These are phyloP conservation scores for Myiotriccus ornatus DNA, from an alignment of 2,797 vertebrate genomes.

Conservation along the genomic window DNA sequence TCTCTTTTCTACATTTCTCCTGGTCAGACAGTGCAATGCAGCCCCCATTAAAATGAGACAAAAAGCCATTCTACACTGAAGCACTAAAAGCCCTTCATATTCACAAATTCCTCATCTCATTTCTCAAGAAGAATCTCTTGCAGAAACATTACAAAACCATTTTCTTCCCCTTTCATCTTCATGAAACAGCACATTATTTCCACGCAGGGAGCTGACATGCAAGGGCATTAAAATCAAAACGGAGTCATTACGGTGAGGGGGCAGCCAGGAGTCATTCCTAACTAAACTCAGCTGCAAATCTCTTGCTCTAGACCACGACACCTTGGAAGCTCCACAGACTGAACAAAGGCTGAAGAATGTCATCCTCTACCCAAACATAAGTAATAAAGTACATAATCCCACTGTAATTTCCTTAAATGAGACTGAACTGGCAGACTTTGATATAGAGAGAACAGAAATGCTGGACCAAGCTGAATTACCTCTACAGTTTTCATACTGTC, in stretches of 20 bases:
- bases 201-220: background rate
- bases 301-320: background rate
- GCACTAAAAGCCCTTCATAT: background rate
- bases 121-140: conserved; percentile 16
- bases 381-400: background rate
- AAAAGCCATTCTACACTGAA: background rate
- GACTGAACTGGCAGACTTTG: background rate
- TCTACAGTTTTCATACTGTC: background rate
- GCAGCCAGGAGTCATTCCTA: background rate
- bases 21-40: background rate
- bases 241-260: background rate
- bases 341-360: background rate
- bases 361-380: background rate
- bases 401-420: background rate
- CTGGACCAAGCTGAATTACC: background rate
- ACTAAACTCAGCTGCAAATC: background rate
- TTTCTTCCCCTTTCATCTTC: conserved; percentile 31
- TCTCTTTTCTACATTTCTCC: background rate
- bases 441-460: background rate
- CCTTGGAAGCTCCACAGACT: background rate
- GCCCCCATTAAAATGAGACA: background rate
- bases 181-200: conserved; percentile 9
- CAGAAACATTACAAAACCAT: conserved; percentile 20
- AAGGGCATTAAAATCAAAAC: conserved; percentile 37
- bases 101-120: background rate